These are phyloP conservation scores for Siderastrea siderea DNA, from an alignment of 92 coral and sea anemone species.

Conservation along the genomic window DNA sequence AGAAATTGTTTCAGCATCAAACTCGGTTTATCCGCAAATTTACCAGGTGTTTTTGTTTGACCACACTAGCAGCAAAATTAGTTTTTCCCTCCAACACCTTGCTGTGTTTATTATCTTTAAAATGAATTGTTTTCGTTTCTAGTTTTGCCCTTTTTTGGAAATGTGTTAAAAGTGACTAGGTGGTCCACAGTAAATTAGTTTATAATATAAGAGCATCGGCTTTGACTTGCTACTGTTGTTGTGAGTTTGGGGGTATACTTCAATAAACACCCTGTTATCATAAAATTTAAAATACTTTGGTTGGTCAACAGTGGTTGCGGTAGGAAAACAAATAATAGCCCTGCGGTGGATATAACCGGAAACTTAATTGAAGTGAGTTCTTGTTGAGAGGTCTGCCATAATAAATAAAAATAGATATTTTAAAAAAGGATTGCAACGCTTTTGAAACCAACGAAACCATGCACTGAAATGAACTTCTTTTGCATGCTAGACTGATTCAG, in stretches of 20 bases:
- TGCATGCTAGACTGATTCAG: too few relatives aligned
- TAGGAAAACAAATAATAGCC: background rate
- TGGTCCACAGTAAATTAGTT: conserved; percentile 17
- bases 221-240: background rate
- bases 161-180: conserved; percentile 17
- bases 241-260: background rate
- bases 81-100: background rate
- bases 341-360: background rate
- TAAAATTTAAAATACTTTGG: background rate
- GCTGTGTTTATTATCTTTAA: conserved; percentile 26
- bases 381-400: background rate
- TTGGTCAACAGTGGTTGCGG: background rate
- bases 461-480: too few relatives aligned
- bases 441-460: too few relatives aligned
- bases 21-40: background rate
- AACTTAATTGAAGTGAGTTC: background rate
- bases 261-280: background rate
- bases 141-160: background rate
- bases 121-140: conserved; percentile 22
- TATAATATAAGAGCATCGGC: background rate
- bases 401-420: too few relatives aligned
- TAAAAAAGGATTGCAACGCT: too few relatives aligned
- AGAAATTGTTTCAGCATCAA: background rate
- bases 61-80: conserved; percentile 16
- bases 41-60: conserved; percentile 4